These are phyloP conservation scores for Teleopsis dalmanni DNA, from an alignment of 1,140 invertebrate genomes.

Conservation along the genomic window DNA sequence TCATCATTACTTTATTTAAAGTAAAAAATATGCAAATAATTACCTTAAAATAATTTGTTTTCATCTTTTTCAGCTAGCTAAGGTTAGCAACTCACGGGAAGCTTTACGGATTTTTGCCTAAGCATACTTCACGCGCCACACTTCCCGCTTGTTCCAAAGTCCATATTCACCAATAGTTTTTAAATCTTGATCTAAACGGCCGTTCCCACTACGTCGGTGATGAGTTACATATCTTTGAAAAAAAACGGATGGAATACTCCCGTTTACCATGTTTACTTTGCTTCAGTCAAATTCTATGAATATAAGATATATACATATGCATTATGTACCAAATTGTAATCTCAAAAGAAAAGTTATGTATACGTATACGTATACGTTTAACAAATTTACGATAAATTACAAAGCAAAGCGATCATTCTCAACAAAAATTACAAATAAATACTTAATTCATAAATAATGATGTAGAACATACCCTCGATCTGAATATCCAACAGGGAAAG, in stretches of 20 bases:
- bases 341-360: too few species aligned
- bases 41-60: constrained; percentile 96
- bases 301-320: not conserved
- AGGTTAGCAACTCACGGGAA: constrained; percentile 94
- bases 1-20: too few species aligned
- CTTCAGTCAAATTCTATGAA: constrained; percentile 29
- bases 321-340: constrained; percentile 13
- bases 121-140: constrained; percentile 98
- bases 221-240: constrained; percentile 98
- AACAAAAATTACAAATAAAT: too few species aligned
- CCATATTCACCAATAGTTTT: constrained; percentile 99
- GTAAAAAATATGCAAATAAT: constrained; percentile 15
- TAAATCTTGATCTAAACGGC: constrained; percentile 97
- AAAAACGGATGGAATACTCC: constrained; percentile 87
- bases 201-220: constrained; percentile 98
- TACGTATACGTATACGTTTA: too few species aligned
- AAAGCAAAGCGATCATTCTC: too few species aligned
- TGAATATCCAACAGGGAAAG: too few species aligned
- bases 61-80: constrained; percentile 98
- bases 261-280: constrained; percentile 70
- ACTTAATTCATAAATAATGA: too few species aligned
- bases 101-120: constrained; percentile 98
- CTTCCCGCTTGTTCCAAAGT: constrained; percentile 97
- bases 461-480: too few species aligned
- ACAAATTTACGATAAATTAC: too few species aligned